Evolutionary conservation across 2,113 vertebrate genomes (phyloP), one percentile per base, ranked within the genome.

Genomic region (Grantiella picta): DNA sequence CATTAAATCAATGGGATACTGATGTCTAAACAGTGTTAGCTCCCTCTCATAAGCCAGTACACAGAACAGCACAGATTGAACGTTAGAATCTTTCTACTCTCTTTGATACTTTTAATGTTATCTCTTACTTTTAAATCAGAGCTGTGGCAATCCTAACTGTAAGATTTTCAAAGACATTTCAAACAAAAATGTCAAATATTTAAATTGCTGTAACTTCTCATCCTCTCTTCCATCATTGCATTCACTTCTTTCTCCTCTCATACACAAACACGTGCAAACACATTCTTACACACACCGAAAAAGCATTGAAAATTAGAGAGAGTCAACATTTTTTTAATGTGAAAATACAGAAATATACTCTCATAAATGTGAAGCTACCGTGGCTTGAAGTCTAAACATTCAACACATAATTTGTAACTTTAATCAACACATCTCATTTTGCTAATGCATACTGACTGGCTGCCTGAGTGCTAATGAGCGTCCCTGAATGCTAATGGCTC

Each of bases 361-460:
- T 92, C 73, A 79, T 76, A 82, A 82, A 95, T 36, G 35, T 85
- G 70, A 96, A 96, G 44, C 42, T 82, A 90, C 79, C 36, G 44
- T 82, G 82, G 89, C 92, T 92, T 93, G 90, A 96, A 90, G 88
- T 96, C 93, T 94, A 96, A 97, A 92, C 90, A 96, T 94, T 94
- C 95, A 93, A 76, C 94, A 92, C 92, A 72, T 95, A 95, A 97
- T 97, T 94, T 95, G 77, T 97, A 85, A 95, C 97, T 97, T 97
- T 97, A 98, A 97, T 98, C 97, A 97, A 96, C 96, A 96, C 90
- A 94, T 97, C 95, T 95, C 93, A 97, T 98, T 95, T 97, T 92
- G 96, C 88, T 97, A 96, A 98, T 97, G 97, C 35, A 71, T 61
- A 76, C 29, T 80, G 95, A 97, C 96, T 97, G 96, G 91, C 80